phyloP scores from a whole-genome alignment of 2,797 vertebrate genomes.

The Botia almorhae region DNA sequence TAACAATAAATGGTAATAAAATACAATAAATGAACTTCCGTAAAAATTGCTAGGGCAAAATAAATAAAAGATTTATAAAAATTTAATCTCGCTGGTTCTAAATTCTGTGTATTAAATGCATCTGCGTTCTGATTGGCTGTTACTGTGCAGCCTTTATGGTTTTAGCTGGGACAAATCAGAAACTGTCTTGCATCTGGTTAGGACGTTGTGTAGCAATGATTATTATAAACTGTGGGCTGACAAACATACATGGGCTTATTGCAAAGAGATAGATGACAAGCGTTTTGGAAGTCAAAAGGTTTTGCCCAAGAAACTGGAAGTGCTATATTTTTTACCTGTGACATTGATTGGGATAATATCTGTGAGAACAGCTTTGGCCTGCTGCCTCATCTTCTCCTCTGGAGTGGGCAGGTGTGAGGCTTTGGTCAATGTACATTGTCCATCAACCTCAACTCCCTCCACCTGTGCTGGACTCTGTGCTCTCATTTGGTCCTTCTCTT shows the following conservation, averaged over 20 bases:
- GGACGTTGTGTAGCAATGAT: no score
- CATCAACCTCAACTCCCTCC: conserved; percentile 66
- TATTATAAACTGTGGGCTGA: no score
- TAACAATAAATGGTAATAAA: background rate
- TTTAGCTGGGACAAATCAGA: no score
- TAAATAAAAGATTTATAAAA: no score
- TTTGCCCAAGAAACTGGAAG: background rate
- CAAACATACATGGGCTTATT: background rate
- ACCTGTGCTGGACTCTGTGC: conserved; percentile 76
- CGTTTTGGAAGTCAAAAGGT: background rate
- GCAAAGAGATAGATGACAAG: background rate
- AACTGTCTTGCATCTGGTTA: no score
- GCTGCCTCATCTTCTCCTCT: conserved; percentile 95
- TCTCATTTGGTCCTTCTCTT: conserved; percentile 80
- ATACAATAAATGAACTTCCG: no score
- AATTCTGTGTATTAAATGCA: no score
- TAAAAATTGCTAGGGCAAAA: no score
- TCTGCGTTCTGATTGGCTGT: no score
- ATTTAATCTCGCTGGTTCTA: no score
- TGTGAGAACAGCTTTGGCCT: conserved; percentile 88
- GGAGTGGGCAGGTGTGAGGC: conserved; percentile 73
- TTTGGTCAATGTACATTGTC: conserved; percentile 77
- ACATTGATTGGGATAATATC: conserved; percentile 92
- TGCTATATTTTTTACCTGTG: conserved; percentile 81
- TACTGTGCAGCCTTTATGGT: no score